Evolutionary conservation across 2,797 vertebrate species (phyloP).

Genomic region (Gallinago stenura): DNA sequence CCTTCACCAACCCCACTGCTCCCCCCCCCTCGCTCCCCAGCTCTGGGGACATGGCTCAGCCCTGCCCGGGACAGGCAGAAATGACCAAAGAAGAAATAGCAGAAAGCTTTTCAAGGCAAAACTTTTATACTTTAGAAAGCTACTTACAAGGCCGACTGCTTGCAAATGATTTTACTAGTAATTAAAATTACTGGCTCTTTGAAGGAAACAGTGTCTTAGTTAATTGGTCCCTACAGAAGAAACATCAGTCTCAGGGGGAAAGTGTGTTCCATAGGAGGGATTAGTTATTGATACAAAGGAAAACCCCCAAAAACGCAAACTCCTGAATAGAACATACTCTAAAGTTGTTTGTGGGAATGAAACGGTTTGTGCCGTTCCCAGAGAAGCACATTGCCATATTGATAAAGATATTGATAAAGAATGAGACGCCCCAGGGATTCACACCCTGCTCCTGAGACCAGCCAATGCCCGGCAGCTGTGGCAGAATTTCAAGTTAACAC

Average conservation of each 20-base stretch:
- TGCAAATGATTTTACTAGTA: conserved; percentile 55
- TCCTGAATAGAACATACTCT: neutral
- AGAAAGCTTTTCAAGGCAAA: neutral
- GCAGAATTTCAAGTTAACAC: neutral
- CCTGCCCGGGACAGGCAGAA: neutral
- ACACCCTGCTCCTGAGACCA: neutral
- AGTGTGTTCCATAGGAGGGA: conserved; percentile 31
- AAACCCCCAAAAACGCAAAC: conserved; percentile 44
- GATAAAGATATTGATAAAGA: conserved; percentile 45
- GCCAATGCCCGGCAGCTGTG: neutral
- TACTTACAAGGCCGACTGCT: conserved; percentile 10
- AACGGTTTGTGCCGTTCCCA: neutral
- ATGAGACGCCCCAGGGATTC: neutral
- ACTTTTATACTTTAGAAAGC: neutral
- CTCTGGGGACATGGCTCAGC: neutral
- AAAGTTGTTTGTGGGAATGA: conserved; percentile 6
- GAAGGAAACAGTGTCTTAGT: conserved; percentile 46
- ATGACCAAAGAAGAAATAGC: neutral
- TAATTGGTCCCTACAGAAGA: conserved; percentile 68
- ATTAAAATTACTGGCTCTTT: conserved; percentile 69
- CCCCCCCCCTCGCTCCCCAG: neutral
- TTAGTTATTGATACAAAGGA: conserved; percentile 67
- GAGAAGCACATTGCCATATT: conserved; percentile 43
- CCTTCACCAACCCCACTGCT: neutral
- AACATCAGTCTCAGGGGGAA: conserved; percentile 50